Conservation (phyloP, 2,113 vertebrate species). For the Azemiops feae region DNA sequence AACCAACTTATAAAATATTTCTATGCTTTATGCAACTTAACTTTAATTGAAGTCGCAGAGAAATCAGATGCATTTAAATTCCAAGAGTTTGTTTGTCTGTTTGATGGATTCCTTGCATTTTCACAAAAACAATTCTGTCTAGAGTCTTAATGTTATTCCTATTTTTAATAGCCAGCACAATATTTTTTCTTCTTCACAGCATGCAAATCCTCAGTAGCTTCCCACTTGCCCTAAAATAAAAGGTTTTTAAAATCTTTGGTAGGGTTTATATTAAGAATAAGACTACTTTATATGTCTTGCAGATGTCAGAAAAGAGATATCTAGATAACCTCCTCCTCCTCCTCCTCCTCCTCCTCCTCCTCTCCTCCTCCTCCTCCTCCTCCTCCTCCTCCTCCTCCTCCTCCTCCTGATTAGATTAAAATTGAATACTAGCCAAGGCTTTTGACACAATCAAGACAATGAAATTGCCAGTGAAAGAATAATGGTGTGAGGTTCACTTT, state of each 20-base stretch:
- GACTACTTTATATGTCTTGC: background rate
- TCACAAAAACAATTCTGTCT: background rate
- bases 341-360: rapidly evolving
- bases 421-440: background rate
- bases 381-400: background rate
- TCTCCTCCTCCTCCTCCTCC: background rate
- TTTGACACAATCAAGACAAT: background rate
- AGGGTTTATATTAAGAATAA: background rate
- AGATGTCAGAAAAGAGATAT: background rate
- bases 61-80: slow-evolving; percentile 11
- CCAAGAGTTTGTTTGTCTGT: background rate
- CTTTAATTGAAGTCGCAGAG: background rate
- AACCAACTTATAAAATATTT: background rate
- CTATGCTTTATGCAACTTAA: background rate
- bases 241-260: slow-evolving; percentile 7
- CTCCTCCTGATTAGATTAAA: background rate
- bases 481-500: background rate
- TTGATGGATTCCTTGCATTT: background rate
- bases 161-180: background rate
- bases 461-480: background rate
- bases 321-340: background rate
- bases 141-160: background rate
- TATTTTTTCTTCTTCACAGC: background rate
- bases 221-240: background rate
- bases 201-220: background rate